Percentiles rank a stretch among this genome's conserved stretches.
These are phyloP conservation scores for Nansenia antarctica DNA, from an alignment of 2,113 vertebrate genomes.

Conservation along the genomic window DNA sequence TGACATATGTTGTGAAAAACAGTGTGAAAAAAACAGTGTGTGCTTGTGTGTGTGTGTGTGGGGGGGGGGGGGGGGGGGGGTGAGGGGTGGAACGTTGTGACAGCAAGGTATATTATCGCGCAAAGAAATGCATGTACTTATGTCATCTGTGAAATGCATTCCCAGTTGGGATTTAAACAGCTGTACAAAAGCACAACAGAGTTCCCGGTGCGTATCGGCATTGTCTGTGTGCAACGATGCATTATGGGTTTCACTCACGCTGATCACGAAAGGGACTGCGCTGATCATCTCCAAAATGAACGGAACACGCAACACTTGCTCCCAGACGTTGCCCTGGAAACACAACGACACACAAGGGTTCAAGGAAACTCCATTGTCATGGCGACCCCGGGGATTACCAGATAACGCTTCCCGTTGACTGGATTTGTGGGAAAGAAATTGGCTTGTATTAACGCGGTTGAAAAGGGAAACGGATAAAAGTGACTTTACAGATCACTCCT, in stretches of 20 bases:
- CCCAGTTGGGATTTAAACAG: background rate
- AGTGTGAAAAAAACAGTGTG: too few species aligned
- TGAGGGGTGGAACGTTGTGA: background rate
- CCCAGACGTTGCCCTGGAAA: slow-evolving; percentile 86
- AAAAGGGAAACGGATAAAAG: slow-evolving; percentile 9
- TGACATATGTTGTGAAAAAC: too few species aligned
- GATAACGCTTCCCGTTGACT: slow-evolving; percentile 27
- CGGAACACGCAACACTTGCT: slow-evolving; percentile 81
- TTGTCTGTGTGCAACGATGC: slow-evolving; percentile 2
- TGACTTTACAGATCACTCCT: slow-evolving; percentile 12
- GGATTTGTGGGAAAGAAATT: slow-evolving; percentile 18
- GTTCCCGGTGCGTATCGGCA: background rate
- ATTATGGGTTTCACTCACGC: slow-evolving; percentile 72
- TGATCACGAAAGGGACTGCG: slow-evolving; percentile 81
- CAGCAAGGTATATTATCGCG: background rate
- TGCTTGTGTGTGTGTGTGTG: too few species aligned
- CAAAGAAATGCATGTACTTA: background rate
- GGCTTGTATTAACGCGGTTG: slow-evolving; percentile 11
- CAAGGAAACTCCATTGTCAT: slow-evolving; percentile 57
- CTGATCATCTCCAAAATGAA: slow-evolving; percentile 87
- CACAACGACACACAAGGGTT: slow-evolving; percentile 41
- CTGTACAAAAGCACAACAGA: background rate
- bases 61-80: too few species aligned
- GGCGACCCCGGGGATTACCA: slow-evolving; percentile 48
- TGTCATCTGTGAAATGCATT: background rate